Conservation (phyloP, 2,113 vertebrate species). For the Silurus glanis region DNA sequence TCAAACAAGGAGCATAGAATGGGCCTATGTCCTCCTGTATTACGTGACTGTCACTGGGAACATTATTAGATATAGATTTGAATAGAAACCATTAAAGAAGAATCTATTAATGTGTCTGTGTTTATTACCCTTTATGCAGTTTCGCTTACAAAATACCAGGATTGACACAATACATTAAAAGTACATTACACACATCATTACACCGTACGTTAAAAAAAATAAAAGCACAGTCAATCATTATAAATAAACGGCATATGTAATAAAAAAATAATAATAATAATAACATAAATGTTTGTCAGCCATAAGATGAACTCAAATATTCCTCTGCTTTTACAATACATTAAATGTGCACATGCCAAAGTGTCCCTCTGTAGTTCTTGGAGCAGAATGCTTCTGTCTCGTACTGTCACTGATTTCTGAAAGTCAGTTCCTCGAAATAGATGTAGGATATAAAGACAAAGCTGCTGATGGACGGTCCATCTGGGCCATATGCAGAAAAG, state of each 20-base stretch:
- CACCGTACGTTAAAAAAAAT: not conserved
- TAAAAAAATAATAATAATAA: not conserved
- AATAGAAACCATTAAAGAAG: not conserved
- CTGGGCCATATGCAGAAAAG: not conserved
- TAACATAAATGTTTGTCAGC: not conserved
- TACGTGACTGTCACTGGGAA: not conserved
- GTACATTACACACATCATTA: not conserved
- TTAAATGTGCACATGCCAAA: constrained; percentile 2
- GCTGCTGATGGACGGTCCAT: not conserved
- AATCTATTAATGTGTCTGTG: not conserved
- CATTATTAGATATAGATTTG: not conserved
- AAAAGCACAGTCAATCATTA: not conserved
- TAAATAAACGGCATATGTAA: constrained; percentile 18
- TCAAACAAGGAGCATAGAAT: not conserved
- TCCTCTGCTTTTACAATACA: constrained; percentile 25
- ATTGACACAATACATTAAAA: not conserved
- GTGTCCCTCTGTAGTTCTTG: not conserved
- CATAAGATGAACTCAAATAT: not conserved
- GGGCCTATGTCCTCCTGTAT: not conserved
- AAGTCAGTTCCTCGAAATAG: not conserved
- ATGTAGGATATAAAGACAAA: not conserved
- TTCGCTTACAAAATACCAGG: not conserved
- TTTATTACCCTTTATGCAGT: constrained; percentile 9
- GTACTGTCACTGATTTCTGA: constrained; percentile 23
- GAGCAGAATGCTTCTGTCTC: constrained; percentile 4